Evolutionary conservation across 2,888 invertebrate species (phyloP).

Genomic region (Andrena hattorfiana): DNA sequence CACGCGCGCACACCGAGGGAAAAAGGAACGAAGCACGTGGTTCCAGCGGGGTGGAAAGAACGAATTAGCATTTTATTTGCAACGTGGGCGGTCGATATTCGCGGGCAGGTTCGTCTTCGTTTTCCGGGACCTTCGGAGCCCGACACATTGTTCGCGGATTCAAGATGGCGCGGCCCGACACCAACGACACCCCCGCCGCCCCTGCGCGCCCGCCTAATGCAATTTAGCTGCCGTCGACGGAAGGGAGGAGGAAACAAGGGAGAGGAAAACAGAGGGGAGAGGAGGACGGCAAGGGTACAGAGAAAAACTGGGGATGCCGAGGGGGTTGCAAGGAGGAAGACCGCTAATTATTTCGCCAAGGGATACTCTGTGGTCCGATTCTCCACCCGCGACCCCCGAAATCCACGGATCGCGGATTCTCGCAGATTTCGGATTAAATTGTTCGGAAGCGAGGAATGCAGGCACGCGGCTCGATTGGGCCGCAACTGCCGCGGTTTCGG

Average conservation of each 20-base stretch:
- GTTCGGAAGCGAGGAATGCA: conserved; percentile 32
- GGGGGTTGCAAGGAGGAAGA: conserved; percentile 29
- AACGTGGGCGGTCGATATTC: conserved; percentile 64
- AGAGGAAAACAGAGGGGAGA: neutral
- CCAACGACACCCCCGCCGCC: conserved; percentile 41
- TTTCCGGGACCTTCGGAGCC: conserved; percentile 63
- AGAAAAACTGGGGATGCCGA: neutral
- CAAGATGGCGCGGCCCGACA: conserved; percentile 67
- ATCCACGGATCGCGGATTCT: conserved; percentile 23
- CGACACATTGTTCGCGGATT: conserved; percentile 72
- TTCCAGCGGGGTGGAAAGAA: conserved; percentile 14
- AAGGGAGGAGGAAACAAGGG: conserved; percentile 10
- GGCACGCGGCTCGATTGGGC: neutral
- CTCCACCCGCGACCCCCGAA: conserved; percentile 17
- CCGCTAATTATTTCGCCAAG: conserved; percentile 63
- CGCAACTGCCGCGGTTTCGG: too few relatives aligned
- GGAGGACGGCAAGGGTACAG: too few relatives aligned
- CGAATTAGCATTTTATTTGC: conserved; percentile 69
- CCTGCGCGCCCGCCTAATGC: conserved; percentile 63
- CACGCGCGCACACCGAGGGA: neutral
- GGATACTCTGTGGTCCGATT: conserved; percentile 36
- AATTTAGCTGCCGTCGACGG: conserved; percentile 68
- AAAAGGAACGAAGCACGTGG: neutral
- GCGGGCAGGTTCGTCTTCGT: conserved; percentile 66
- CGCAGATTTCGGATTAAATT: conserved; percentile 51